Base-by-base conservation (phyloP, 2,113 vertebrate genomes). In the Melanostigma gelatinosum region DNA sequence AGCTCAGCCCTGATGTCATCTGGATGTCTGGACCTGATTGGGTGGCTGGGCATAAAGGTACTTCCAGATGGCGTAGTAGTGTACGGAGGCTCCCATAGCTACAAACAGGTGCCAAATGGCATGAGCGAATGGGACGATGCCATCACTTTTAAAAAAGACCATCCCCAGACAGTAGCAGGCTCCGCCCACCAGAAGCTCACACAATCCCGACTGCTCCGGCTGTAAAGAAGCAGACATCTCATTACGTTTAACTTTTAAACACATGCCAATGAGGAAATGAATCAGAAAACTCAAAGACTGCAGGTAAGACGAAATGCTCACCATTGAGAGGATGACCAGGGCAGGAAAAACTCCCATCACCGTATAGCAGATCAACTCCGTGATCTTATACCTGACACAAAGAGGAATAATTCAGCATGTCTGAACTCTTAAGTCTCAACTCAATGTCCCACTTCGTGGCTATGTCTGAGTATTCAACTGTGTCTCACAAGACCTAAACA, bases 91-190 rank as follows among this genome's bases (percentile, higher is more conserved):
- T 83, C 97, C 98, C 0, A 95, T 94, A 4, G 96, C 97, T 76
- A 99, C 98, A 1, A 99, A 98, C 82, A 99, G 93, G 80, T 99
- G 98, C 98, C 98, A 99, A 88, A 99, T 98, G 93, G 98, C 97
- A 0, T 99, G 98, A 70, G 98, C 98, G 0, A 99, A 99, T 16
- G 98, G 98, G 60, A 99, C 96, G 70, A 97, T 95, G 52, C 98
- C 98, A 0, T 99, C 97, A 0, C 98, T 99, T 81, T 98, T 98
- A 94, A 99, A 99, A 94, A 99, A 99, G 81, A 98, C 90, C 74
- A 96, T 97, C 48, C 98, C 98, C 85, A 98, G 87, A 88, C 96
- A 97, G 93, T 99, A 99, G 92, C 92, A 97, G 84, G 95, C 72
- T 3, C 97, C 98, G 0, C 98, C 97, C 0, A 95, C 83, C 88